These are phyloP conservation scores for Brenthis hecate DNA, from an alignment of 2,888 invertebrate species.

Conservation along the genomic window DNA sequence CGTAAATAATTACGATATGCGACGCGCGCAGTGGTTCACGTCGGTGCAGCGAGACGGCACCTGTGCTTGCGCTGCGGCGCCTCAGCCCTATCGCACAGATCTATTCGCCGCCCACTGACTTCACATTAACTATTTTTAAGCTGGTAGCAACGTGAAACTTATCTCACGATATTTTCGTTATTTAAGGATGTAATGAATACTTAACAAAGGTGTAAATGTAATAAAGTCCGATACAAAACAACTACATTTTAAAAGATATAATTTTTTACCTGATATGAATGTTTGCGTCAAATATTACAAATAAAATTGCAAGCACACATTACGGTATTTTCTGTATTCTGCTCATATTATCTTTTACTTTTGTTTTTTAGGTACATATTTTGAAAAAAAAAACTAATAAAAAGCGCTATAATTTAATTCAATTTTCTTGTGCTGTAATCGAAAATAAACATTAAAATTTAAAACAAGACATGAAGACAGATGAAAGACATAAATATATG, in stretches of 20 bases:
- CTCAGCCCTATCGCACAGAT: conserved; percentile 29
- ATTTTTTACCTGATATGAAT: conserved; percentile 12
- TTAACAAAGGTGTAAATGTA: background rate
- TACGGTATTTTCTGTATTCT: background rate
- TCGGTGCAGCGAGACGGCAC: conserved; percentile 38
- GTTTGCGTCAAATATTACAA: background rate
- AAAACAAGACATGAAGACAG: too few relatives aligned
- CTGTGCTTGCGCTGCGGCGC: conserved; percentile 35
- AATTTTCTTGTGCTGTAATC: too few relatives aligned
- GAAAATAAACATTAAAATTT: too few relatives aligned
- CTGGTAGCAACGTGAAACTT: conserved; percentile 38
- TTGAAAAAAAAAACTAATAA: too few relatives aligned
- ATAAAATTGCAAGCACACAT: background rate
- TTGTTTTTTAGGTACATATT: too few relatives aligned
- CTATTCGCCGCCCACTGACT: conserved; percentile 34
- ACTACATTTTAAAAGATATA: background rate
- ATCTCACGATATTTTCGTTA: conserved; percentile 21
- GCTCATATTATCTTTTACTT: background rate
- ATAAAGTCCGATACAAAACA: background rate
- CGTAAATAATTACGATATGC: conserved; percentile 24
- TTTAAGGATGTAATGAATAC: conserved; percentile 1
- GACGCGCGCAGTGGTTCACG: conserved; percentile 28
- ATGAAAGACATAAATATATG: too few relatives aligned
- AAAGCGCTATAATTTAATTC: too few relatives aligned
- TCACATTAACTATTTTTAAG: conserved; percentile 44